Evolutionary conservation across 2,888 invertebrate species (phyloP).

Genomic region (Epirrita christyi): DNA sequence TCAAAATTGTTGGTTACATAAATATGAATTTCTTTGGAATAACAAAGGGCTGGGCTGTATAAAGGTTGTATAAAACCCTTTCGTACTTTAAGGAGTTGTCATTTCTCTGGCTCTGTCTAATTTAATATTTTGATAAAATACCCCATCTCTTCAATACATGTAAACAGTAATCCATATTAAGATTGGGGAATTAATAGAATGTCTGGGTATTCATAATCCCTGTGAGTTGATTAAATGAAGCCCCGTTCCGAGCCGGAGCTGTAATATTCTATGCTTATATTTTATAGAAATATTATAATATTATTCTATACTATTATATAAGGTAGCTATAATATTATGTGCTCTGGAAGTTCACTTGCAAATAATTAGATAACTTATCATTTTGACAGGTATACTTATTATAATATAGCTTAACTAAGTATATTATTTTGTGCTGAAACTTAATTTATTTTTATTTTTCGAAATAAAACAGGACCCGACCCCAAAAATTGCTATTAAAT

Average conservation of each 20-base stretch:
- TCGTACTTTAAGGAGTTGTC: conserved; percentile 26
- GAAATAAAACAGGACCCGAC: not conserved
- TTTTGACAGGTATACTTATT: too few relatives aligned
- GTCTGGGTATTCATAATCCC: conserved; percentile 1
- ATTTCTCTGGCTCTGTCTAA: conserved; percentile 18
- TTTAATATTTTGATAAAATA: conserved; percentile 16
- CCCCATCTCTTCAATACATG: too few relatives aligned
- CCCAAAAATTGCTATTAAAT: conserved; percentile 15
- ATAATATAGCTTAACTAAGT: too few relatives aligned
- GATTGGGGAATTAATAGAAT: conserved; percentile 2
- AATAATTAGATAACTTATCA: too few relatives aligned
- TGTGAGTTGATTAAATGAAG: conserved; percentile 5
- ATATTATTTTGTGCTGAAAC: too few relatives aligned
- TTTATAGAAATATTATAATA: too few relatives aligned
- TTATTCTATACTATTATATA: too few relatives aligned
- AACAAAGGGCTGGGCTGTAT: conserved; percentile 20
- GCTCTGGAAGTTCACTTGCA: too few relatives aligned
- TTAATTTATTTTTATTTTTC: too few relatives aligned
- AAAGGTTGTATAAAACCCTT: conserved; percentile 27
- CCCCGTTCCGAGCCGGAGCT: not conserved
- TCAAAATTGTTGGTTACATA: not conserved
- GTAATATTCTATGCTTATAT: too few relatives aligned
- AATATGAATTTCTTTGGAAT: conserved; percentile 19
- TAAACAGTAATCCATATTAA: conserved; percentile 20
- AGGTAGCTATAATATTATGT: too few relatives aligned